Evolutionary conservation across 2,888 invertebrate genomes (phyloP).

Genomic region (Aphodius sticticus): DNA sequence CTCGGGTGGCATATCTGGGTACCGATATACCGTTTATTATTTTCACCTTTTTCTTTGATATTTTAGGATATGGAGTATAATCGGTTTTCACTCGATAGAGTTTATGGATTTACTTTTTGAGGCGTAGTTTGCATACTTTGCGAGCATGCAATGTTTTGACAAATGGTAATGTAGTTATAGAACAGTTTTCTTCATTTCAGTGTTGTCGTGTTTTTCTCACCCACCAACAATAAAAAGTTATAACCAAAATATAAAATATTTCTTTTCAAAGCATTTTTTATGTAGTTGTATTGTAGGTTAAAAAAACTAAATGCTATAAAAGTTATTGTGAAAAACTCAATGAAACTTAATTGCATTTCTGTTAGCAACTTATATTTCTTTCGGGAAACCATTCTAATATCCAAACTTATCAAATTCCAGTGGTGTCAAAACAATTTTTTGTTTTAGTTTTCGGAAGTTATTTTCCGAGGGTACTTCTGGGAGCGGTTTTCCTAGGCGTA

Average conservation of each 20-base stretch:
- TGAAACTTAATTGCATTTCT: too few relatives aligned
- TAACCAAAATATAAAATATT: too few relatives aligned
- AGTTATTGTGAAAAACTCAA: too few relatives aligned
- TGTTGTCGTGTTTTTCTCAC: neutral
- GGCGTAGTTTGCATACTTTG: neutral
- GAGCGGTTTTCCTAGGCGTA: slow-evolving; percentile 81
- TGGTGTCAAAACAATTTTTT: neutral
- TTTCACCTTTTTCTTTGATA: neutral
- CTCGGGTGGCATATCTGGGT: neutral
- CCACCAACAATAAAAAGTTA: too few relatives aligned
- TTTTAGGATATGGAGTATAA: neutral
- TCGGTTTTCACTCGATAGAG: neutral
- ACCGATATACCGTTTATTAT: neutral
- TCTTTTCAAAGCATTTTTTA: too few relatives aligned
- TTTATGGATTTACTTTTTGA: neutral
- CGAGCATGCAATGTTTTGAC: neutral
- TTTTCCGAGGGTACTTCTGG: slow-evolving; percentile 81
- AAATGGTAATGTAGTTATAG: neutral
- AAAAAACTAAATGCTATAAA: too few relatives aligned
- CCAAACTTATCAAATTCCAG: neutral
- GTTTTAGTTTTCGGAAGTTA: slow-evolving; percentile 85
- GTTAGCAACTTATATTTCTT: too few relatives aligned
- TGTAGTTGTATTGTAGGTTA: too few relatives aligned
- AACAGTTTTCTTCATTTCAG: neutral
- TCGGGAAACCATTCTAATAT: neutral